A percentile compares a stretch with the other conserved stretches of the same genome.
phyloP scores from a whole-genome alignment of 2,888 invertebrate genomes.

The Ametastegia equiseti region DNA sequence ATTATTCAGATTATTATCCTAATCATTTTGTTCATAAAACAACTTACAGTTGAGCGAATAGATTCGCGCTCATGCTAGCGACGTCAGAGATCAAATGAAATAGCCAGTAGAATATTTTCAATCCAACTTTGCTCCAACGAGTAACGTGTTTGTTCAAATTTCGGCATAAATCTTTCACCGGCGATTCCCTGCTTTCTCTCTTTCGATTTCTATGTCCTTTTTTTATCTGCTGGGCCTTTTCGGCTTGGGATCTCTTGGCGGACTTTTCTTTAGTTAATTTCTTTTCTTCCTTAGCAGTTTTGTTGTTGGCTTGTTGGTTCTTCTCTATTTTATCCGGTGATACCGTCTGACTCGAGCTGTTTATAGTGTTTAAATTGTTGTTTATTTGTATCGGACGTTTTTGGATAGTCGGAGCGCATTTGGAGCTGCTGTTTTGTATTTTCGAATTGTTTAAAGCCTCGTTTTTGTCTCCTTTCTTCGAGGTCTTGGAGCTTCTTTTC shows the following conservation, averaged over 20 bases:
- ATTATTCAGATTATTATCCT: too few relatives aligned
- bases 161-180: slow-evolving; percentile 69
- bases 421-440: slow-evolving; percentile 67
- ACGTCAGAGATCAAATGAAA: slow-evolving; percentile 89
- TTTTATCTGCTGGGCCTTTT: slow-evolving; percentile 75
- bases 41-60: slow-evolving; percentile 85
- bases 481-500: slow-evolving; percentile 63
- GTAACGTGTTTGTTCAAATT: slow-evolving; percentile 77
- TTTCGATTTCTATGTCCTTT: slow-evolving; percentile 78
- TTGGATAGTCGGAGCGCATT: slow-evolving; percentile 63
- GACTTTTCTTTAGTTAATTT: slow-evolving; percentile 75
- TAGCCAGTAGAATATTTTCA: slow-evolving; percentile 85
- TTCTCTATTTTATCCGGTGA: slow-evolving; percentile 70
- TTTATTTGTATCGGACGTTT: slow-evolving; percentile 70
- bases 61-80: slow-evolving; percentile 86
- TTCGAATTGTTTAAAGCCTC: slow-evolving; percentile 75
- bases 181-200: slow-evolving; percentile 74
- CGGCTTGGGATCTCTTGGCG: slow-evolving; percentile 75
- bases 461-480: slow-evolving; percentile 68
- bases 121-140: slow-evolving; percentile 78
- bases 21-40: slow-evolving; percentile 37
- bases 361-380: slow-evolving; percentile 68
- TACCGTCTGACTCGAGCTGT: slow-evolving; percentile 66
- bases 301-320: slow-evolving; percentile 76
- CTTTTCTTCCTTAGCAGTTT: slow-evolving; percentile 76